Base-by-base conservation (phyloP, 2,888 invertebrate genomes). In the Chrysomela aeneicollis region DNA sequence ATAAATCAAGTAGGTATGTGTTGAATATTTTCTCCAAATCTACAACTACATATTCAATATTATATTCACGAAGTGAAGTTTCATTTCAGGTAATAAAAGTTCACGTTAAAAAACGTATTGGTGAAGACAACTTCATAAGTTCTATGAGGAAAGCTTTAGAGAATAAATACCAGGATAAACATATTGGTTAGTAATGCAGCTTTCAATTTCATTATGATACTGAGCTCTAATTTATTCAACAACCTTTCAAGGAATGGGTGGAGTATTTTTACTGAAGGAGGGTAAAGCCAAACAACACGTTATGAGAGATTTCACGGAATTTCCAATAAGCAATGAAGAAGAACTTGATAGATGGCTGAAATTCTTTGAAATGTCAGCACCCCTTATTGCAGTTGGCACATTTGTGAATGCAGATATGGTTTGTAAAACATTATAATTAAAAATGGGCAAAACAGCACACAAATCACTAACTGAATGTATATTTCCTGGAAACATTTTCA, bases 241-340 rank as follows among this genome's bases (percentile, higher is more conserved):
- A 6, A 3, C 6, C 6, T 30, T 22, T 71, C 55, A 77, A 91
- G 95, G 93, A 61, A 81, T 98, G 63, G 98, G 97, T 63, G 98
- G 98, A 61, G 87, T 90, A 47, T 98, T 98, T 83, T 77, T 95
- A 58, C 83, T 98, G 58, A 90, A 90, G 74, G 86, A 88, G 70
- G 98, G 98, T 1, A 89, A 88, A 79, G 94, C 90, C 0, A 92
- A 92, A 80, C 90, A 94, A 80, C 98, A 99, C 84, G 92, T 99
- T 70, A 98, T 99, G 98, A 92, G 94, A 42, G 95, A 96, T 80
- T 98, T 98, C 84, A 92, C 95, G 0, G 79, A 84, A 64, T 85
- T 84, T 1, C 92, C 95, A 18, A 83, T 98, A 59, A 85, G 86
- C 59, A 87, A 86, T 10, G 91, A 93, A 74, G 86, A 86, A 5